Base-by-base conservation (phyloP, 2,888 invertebrate species). In the Mythimna impura region DNA sequence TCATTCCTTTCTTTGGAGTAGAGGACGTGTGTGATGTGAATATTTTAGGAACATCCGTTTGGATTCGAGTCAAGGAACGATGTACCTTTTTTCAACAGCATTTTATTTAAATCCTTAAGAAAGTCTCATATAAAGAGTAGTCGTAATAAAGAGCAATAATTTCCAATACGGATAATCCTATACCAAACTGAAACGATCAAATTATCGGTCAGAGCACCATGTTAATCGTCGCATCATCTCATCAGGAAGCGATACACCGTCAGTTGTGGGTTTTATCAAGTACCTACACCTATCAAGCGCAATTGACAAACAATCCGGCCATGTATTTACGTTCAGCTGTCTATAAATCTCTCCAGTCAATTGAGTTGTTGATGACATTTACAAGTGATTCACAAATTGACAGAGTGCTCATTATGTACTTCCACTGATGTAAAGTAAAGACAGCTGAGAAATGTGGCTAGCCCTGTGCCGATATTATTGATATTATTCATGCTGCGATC, bases 311-410 rank as follows among this genome's bases (percentile, higher is more conserved):
- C 43, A 57, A 66, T 70, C 65, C 77, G 65, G 12, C 20, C 47
- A 34, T 47, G 47, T 52, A 50, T 43, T 40, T 60, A 60, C 62
- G 20, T 34, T 50, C 54, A 52, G 4, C 52, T 9, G 47, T 4
- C 17, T 10, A 82, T 82, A 77, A 82, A 82, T 82, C 78, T 77
- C n/a, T 4, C n/a, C 40, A 12, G 73, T 61, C 71, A 61, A 84
- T 85, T 82, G 73, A 84, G 80, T 55, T 7, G 60, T 76, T 67
- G 70, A 67, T 85, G 72, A 75, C 69, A 77, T 82, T 66, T 79
- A 71, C 68, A 73, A 70, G 72, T 72, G 73, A 67, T 76, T 63
- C 25, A 36, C 57, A 68, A 83, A 85, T 80, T 75, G 78, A 73
- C 83, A 82, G 73, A 74, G 75, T 67, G 73, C 55, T 77, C 62